These are phyloP conservation scores for Ciconia stormi DNA, from an alignment of 2,113 vertebrate genomes.

Conservation along the genomic window DNA sequence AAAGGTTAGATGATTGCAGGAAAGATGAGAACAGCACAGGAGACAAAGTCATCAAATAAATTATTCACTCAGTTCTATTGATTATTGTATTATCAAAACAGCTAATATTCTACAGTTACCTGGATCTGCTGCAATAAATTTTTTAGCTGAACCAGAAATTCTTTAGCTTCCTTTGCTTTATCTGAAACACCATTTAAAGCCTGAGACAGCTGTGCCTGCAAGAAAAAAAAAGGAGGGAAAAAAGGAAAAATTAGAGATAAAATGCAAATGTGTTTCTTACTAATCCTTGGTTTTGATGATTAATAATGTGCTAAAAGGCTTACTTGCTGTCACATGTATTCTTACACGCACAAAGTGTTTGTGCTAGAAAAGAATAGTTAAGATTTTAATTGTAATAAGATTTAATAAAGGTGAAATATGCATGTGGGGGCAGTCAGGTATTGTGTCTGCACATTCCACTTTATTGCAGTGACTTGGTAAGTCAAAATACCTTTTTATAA, in stretches of 20 bases:
- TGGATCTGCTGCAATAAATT: constrained; percentile 96
- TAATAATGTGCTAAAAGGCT: background rate
- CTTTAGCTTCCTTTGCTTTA: constrained; percentile 98
- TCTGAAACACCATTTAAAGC: constrained; percentile 95
- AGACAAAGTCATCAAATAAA: constrained; percentile 35
- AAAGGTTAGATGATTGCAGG: constrained; percentile 29
- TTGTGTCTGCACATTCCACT: constrained; percentile 22
- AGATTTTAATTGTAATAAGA: constrained; percentile 13
- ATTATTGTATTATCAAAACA: constrained; percentile 30
- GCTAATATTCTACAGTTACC: constrained; percentile 74
- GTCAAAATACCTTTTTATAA: constrained; percentile 34
- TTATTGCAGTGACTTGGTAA: constrained; percentile 20
- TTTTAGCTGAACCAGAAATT: constrained; percentile 96
- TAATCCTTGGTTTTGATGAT: background rate
- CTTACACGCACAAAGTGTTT: background rate
- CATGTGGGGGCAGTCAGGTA: constrained; percentile 24
- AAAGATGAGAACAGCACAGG: constrained; percentile 2
- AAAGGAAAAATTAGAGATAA: background rate
- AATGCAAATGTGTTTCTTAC: background rate
- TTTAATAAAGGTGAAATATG: constrained; percentile 35
- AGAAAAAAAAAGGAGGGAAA: background rate
- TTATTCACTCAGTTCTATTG: constrained; percentile 46
- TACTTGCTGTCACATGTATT: background rate
- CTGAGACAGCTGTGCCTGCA: constrained; percentile 94
- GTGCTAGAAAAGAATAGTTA: background rate